Percentiles rank a stretch among this genome's conserved stretches.
These are phyloP conservation scores for Zoroaster sp. DNA, from an alignment of 53 echinoderm and acorn worm species.

Conservation along the genomic window DNA sequence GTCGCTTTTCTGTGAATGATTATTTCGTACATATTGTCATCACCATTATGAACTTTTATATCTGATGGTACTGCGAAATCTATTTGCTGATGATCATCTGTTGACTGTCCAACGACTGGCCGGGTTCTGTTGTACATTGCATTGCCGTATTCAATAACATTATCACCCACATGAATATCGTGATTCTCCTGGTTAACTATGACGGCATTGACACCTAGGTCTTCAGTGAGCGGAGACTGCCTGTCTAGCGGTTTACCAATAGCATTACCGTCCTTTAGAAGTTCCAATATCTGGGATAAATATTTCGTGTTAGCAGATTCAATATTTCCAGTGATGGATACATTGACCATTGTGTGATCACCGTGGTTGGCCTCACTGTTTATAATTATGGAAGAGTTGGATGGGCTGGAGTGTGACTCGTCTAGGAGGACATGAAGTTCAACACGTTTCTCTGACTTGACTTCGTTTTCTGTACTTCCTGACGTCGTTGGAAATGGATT, in stretches of 20 bases:
- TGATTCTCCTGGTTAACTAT: constrained; percentile 34
- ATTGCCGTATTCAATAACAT: not conserved
- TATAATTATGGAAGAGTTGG: not conserved
- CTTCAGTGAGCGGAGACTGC: not conserved
- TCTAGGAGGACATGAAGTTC: not conserved
- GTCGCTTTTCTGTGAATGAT: not conserved
- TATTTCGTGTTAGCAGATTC: not conserved
- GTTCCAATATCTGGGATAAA: constrained; percentile 11
- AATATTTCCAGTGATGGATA: constrained; percentile 24
- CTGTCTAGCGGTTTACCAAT: not conserved
- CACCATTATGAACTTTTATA: not conserved
- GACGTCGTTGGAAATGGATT: constrained; percentile 28
- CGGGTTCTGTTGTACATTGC: not conserved
- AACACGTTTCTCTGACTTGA: not conserved
- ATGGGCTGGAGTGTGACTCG: not conserved
- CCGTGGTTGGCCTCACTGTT: not conserved
- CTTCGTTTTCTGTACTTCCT: not conserved
- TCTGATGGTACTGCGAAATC: not conserved
- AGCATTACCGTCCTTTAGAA: not conserved
- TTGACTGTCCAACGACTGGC: not conserved
- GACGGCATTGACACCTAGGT: not conserved
- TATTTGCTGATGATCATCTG: not conserved
- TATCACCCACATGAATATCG: constrained; percentile 21
- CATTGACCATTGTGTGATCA: constrained; percentile 7
- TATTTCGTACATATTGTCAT: not conserved